Evolutionary conservation across 2,888 invertebrate genomes (phyloP).

Genomic region (Synanthedon tipuliformis): DNA sequence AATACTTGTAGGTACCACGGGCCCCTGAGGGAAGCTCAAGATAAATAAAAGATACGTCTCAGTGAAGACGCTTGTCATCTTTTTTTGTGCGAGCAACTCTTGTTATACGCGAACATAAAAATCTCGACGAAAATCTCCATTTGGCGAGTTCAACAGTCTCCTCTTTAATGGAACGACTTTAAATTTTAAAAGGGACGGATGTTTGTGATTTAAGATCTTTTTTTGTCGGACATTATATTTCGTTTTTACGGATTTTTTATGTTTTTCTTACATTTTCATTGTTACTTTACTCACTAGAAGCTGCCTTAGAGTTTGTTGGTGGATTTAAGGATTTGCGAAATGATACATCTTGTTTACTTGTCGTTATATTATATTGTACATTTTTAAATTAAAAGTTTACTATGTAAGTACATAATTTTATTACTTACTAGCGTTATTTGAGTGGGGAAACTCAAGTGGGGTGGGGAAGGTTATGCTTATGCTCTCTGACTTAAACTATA

Average conservation of each 20-base stretch:
- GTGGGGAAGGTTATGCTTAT: too few relatives aligned
- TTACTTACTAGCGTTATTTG: too few relatives aligned
- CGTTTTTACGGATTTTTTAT: background rate
- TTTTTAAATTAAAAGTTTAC: too few relatives aligned
- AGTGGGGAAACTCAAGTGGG: too few relatives aligned
- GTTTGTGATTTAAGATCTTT: slow-evolving; percentile 2
- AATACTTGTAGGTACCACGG: background rate
- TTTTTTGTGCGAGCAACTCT: slow-evolving; percentile 6
- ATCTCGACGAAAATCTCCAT: slow-evolving; percentile 5
- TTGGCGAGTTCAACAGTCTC: background rate
- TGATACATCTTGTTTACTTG: too few relatives aligned
- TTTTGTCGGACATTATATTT: background rate
- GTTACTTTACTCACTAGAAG: background rate
- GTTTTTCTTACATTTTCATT: background rate
- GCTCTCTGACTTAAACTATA: too few relatives aligned
- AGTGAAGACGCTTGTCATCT: slow-evolving; percentile 7
- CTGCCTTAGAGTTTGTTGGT: too few relatives aligned
- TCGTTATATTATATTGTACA: too few relatives aligned
- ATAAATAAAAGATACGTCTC: slow-evolving; percentile 9
- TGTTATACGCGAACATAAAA: slow-evolving; percentile 8
- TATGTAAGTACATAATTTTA: too few relatives aligned
- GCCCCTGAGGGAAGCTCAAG: background rate
- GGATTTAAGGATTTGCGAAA: too few relatives aligned
- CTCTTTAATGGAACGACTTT: background rate
- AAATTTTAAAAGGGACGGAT: background rate